phyloP scores from a whole-genome alignment of 2,888 invertebrate species.

The Xestia rhomboidea region DNA sequence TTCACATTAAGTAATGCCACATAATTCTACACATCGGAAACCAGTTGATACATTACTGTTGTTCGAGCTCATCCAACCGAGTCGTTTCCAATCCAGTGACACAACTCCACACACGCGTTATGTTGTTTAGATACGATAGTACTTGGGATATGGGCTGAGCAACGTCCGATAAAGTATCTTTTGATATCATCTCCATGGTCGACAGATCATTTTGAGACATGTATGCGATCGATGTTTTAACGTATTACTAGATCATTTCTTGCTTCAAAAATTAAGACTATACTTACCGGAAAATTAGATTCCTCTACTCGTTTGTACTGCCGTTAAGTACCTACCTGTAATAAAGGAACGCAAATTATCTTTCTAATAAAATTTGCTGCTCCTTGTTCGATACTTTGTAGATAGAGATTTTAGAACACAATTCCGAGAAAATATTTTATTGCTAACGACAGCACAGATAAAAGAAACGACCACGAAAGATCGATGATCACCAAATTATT shows the following conservation, averaged over 20 bases:
- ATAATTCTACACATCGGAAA: conserved; percentile 56
- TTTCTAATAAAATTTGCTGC: conserved; percentile 21
- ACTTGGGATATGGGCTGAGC: conserved; percentile 10
- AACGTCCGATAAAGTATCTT: conserved; percentile 21
- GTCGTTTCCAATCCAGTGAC: conserved; percentile 65
- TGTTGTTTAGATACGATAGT: conserved; percentile 46
- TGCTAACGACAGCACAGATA: conserved; percentile 13
- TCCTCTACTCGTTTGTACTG: conserved; percentile 2
- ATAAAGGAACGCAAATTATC: conserved; percentile 5
- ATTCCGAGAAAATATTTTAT: conserved; percentile 17
- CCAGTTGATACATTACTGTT: conserved; percentile 61
- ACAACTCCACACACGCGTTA: conserved; percentile 48
- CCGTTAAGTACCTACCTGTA: neutral
- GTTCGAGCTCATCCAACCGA: conserved; percentile 62
- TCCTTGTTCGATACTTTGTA: conserved; percentile 19
- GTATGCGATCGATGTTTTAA: neutral
- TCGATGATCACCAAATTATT: conserved; percentile 43
- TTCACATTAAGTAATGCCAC: conserved; percentile 52
- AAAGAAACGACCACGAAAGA: conserved; percentile 16
- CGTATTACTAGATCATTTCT: conserved; percentile 2
- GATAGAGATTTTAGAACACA: conserved; percentile 5
- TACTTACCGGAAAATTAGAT: neutral
- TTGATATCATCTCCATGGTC: conserved; percentile 2
- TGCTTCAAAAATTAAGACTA: neutral
- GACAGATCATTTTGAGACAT: neutral